Percentiles rank a stretch among this genome's conserved stretches.
phyloP scores from a whole-genome alignment of 2,797 vertebrate genomes.

The Leptoclinus maculatus region DNA sequence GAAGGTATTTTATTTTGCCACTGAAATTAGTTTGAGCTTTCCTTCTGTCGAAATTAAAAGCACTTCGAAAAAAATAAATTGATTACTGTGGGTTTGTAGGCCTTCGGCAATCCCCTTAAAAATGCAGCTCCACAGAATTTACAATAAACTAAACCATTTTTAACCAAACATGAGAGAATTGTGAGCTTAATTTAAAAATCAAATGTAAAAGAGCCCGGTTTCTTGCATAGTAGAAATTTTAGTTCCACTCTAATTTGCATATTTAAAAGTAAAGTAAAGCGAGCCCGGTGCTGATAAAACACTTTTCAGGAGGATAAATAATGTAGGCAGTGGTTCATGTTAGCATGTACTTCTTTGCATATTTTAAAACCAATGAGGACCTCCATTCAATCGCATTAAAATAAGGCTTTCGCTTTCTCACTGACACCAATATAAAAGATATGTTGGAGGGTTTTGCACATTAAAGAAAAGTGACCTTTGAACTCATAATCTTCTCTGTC shows the following conservation, averaged over 20 bases:
- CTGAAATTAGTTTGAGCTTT: neutral
- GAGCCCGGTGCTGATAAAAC: constrained; percentile 79
- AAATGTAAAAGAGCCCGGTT: constrained; percentile 50
- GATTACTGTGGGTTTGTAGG: constrained; percentile 27
- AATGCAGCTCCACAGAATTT: constrained; percentile 47
- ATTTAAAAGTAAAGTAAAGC: constrained; percentile 75
- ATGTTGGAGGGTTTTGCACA: constrained; percentile 68
- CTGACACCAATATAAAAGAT: constrained; percentile 69
- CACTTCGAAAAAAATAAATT: constrained; percentile 14
- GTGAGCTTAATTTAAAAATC: constrained; percentile 54
- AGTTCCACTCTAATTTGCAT: constrained; percentile 70
- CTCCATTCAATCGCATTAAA: constrained; percentile 73
- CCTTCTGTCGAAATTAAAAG: neutral
- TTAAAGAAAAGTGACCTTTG: constrained; percentile 77
- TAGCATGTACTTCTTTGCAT: constrained; percentile 84
- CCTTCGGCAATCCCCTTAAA: constrained; percentile 43
- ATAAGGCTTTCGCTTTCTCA: constrained; percentile 60
- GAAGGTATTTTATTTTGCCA: neutral
- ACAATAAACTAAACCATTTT: constrained; percentile 47
- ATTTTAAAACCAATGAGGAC: constrained; percentile 80
- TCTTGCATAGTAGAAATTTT: constrained; percentile 55
- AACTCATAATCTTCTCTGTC: constrained; percentile 75
- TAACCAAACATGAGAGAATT: constrained; percentile 53
- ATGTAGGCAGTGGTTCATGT: constrained; percentile 78
- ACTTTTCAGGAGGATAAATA: constrained; percentile 80